phyloP scores from a whole-genome alignment of 2,113 vertebrate species.

The Plotosus lineatus region DNA sequence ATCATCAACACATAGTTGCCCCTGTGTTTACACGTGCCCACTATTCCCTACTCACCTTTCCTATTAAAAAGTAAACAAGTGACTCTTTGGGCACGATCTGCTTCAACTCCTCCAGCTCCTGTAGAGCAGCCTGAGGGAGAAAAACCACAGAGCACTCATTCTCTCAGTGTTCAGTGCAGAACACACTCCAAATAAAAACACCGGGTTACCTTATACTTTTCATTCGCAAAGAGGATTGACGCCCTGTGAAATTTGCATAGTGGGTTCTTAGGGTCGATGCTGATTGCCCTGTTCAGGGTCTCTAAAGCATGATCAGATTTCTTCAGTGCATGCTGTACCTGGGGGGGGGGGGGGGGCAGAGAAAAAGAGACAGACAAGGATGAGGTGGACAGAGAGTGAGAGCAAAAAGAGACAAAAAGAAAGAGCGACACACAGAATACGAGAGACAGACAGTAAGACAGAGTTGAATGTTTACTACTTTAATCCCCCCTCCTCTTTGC shows the following conservation, averaged over 20 bases:
- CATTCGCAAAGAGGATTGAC: conserved; percentile 95
- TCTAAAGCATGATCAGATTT: conserved; percentile 97
- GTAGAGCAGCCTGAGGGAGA: conserved; percentile 84
- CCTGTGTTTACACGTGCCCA: not conserved
- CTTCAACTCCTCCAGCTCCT: conserved; percentile 98
- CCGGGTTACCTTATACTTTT: conserved; percentile 93
- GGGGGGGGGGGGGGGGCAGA: not conserved
- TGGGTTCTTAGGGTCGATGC: conserved; percentile 96
- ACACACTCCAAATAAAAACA: not conserved
- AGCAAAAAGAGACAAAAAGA: not conserved
- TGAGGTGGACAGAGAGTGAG: not conserved
- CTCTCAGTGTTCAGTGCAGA: not conserved
- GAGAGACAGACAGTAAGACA: not conserved
- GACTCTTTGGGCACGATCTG: conserved; percentile 99
- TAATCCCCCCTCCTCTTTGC: not conserved
- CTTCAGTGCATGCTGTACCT: conserved; percentile 97
- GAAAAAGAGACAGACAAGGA: not conserved
- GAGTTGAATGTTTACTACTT: not conserved
- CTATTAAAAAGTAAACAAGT: conserved; percentile 99
- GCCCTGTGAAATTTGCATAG: conserved; percentile 99
- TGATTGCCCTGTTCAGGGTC: conserved; percentile 93
- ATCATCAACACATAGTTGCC: too few relatives aligned
- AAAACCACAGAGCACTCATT: not conserved
- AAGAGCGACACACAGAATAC: not conserved
- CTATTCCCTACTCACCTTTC: conserved; percentile 80